Percentiles rank a stretch among this genome's conserved stretches.
Conservation (phyloP, 2,797 vertebrate genomes). For the Hippoglossus hippoglossus region DNA sequence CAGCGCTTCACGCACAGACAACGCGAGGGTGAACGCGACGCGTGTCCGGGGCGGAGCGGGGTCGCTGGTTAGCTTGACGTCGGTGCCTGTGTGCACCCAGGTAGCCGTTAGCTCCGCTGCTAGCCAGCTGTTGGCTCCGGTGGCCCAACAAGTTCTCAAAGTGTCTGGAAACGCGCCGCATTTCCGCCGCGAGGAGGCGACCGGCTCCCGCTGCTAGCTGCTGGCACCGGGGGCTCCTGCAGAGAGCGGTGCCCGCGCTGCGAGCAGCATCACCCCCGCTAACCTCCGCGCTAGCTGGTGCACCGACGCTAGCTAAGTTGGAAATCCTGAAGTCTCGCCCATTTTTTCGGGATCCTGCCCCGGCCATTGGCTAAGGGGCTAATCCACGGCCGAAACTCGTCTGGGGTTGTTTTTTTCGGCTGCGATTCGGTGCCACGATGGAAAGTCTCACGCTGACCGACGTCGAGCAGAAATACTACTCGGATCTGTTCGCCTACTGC, state of each 20-base stretch:
- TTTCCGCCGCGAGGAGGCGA: constrained; percentile 16
- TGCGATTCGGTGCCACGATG: constrained; percentile 81
- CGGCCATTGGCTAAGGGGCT: constrained; percentile 68
- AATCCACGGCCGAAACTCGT: constrained; percentile 54
- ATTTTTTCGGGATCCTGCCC: constrained; percentile 71
- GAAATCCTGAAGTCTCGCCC: constrained; percentile 78
- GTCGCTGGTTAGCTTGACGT: constrained; percentile 72
- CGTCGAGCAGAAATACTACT: constrained; percentile 97
- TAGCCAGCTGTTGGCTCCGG: constrained; percentile 76
- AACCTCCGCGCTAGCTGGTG: constrained; percentile 65
- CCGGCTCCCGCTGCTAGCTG: neutral
- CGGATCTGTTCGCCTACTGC: constrained; percentile 96
- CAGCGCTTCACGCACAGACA: constrained; percentile 14
- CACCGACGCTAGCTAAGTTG: constrained; percentile 70
- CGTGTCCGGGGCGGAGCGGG: constrained; percentile 46
- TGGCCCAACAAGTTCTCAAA: constrained; percentile 75
- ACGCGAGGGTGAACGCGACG: constrained; percentile 18
- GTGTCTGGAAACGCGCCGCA: constrained; percentile 37
- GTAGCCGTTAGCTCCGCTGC: constrained; percentile 73
- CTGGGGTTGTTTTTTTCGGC: constrained; percentile 48
- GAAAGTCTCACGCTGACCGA: constrained; percentile 96
- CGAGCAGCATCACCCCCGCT: constrained; percentile 56
- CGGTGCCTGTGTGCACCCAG: constrained; percentile 74
- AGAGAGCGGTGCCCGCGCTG: constrained; percentile 25
- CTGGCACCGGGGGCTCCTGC: constrained; percentile 13